Base-by-base conservation (phyloP, 2,797 vertebrate genomes). In the Vireo griseus region DNA sequence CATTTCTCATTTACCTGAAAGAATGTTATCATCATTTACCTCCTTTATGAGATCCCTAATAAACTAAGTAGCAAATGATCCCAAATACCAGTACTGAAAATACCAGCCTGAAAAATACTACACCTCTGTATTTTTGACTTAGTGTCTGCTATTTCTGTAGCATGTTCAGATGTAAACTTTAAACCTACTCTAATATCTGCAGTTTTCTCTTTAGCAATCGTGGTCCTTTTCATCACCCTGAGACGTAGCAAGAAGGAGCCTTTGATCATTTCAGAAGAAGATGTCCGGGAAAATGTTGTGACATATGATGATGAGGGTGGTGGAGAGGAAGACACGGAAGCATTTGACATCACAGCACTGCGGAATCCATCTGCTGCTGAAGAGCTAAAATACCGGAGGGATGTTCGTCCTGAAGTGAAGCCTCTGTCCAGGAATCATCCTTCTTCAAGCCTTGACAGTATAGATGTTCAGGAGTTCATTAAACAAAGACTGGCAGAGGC, bases 281-380 rank as follows among this genome's bases (percentile, higher is more conserved):
- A 99, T 6, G 98, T 99, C 26, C 96, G 99, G 35, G 99, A 99
- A 97, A 99, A 99, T 3, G 99, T 99, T 72, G 99, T 99, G 54
- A 99, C 99, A 11, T 99, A 99, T 1, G 99, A 99, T 7, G 99
- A 99, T 5, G 99, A 99, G 91, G 99, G 99, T 0, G 99, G 99
- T 0, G 99, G 99, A 9, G 99, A 99, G 96, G 99, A 99, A 92
- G 99, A 99, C 97, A 99, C 99, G 0, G 99, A 99, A 94, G 99
- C 99, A 44, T 99, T 99, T 37, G 99, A 99, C 97, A 99, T 99
- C 94, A 98, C 98, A 17, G 99, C 99, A 13, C 97, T 99, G 26
- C 97, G 99, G 21, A 99, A 99, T 88, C 99, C 99, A 0, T 98
- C 98, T 3, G 99, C 98, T 7, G 99, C 99, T 1, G 99, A 99